Evolutionary conservation across 2,888 invertebrate species (phyloP).

Genomic region (Horisme vitalbata): DNA sequence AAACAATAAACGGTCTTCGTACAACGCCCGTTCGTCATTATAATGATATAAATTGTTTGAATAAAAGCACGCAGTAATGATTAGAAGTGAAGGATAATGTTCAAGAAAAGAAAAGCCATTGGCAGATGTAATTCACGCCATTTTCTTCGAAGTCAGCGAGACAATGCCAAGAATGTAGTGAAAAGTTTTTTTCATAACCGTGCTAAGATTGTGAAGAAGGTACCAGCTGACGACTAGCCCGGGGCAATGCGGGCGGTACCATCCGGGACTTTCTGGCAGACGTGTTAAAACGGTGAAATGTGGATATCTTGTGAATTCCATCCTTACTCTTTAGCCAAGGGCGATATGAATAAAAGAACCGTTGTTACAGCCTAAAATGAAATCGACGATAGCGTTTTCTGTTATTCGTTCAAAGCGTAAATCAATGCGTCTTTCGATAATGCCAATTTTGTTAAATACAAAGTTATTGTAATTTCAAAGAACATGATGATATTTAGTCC

Average conservation of each 20-base stretch:
- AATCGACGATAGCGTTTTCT: constrained; percentile 29
- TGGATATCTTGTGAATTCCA: constrained; percentile 68
- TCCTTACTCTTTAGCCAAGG: constrained; percentile 52
- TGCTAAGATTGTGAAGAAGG: constrained; percentile 59
- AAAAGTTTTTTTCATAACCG: constrained; percentile 81
- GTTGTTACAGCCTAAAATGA: constrained; percentile 37
- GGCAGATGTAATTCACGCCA: constrained; percentile 14
- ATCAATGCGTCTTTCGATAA: constrained; percentile 12
- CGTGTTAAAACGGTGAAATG: constrained; percentile 74
- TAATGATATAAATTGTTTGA: too few species aligned
- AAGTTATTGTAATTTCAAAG: neutral
- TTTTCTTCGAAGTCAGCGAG: constrained; percentile 46
- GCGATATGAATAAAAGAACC: constrained; percentile 58
- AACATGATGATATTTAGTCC: too few species aligned
- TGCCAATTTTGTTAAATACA: constrained; percentile 1
- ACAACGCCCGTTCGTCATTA: neutral
- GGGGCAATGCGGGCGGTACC: constrained; percentile 59
- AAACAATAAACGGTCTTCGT: too few species aligned
- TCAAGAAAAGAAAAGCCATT: neutral
- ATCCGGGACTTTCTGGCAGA: constrained; percentile 69
- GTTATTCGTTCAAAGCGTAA: constrained; percentile 19
- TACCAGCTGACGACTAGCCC: constrained; percentile 76
- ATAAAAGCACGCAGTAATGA: too few species aligned
- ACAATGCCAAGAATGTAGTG: constrained; percentile 69
- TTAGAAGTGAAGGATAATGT: too few species aligned